Percentiles rank a stretch among this genome's conserved stretches.
phyloP scores from a whole-genome alignment of 2,888 invertebrate species.

The Synergus laeviventris region DNA sequence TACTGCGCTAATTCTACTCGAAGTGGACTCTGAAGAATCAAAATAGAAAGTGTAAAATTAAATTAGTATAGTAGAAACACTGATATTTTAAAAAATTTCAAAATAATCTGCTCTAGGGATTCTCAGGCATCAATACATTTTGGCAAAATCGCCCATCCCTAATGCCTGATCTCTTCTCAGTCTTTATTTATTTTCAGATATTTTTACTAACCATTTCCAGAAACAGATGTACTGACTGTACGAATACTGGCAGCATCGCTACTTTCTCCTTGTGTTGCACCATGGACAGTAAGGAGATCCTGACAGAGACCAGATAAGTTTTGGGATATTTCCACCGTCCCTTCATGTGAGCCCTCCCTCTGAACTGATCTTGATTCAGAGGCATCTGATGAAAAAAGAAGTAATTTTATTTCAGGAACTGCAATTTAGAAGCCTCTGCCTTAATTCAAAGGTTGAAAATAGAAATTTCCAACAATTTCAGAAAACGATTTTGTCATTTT shows the following conservation, averaged over 20 bases:
- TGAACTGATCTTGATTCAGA: conserved; percentile 66
- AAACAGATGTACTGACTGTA: conserved; percentile 72
- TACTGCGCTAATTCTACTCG: conserved; percentile 71
- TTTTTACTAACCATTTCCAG: conserved; percentile 70
- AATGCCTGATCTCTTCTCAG: too few species aligned
- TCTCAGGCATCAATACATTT: too few species aligned
- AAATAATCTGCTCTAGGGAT: not conserved
- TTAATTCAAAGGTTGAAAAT: not conserved
- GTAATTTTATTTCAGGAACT: conserved; percentile 5
- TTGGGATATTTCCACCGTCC: conserved; percentile 61
- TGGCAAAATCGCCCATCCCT: too few species aligned
- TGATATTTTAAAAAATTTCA: conserved; percentile 25
- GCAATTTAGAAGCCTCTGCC: not conserved
- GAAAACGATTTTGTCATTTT: not conserved
- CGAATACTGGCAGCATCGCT: conserved; percentile 72
- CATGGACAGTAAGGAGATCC: conserved; percentile 67
- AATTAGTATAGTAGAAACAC: not conserved
- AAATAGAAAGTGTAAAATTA: conserved; percentile 12
- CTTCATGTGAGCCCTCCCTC: conserved; percentile 67
- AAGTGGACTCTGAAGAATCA: conserved; percentile 68
- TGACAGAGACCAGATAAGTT: conserved; percentile 63
- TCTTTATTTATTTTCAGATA: not conserved
- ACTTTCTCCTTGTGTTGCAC: conserved; percentile 67
- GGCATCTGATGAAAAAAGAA: conserved; percentile 59
- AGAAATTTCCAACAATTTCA: not conserved